Base-by-base conservation (phyloP, 2,113 vertebrate genomes). In the Serilophus lunatus region DNA sequence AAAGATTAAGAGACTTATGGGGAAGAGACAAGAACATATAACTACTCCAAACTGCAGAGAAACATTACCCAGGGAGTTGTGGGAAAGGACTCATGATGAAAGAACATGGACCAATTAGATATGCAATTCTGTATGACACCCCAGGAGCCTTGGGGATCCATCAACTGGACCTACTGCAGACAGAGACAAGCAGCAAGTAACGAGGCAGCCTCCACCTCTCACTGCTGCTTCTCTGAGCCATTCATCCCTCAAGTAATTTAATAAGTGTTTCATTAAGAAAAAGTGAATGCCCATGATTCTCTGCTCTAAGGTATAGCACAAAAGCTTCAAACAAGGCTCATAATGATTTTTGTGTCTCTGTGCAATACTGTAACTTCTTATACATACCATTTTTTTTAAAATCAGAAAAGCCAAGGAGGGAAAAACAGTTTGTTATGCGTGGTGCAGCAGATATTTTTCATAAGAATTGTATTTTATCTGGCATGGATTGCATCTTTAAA, bases 401-500 rank as follows among this genome's bases (percentile, higher is more conserved):
- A 29, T 1, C 11, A 49, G 20, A 86, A 92, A 82, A 70, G 1
- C 3, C 18, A 79, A 82, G 17, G 24, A 86, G 6, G 24, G 36
- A 4, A 85, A 92, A 88, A 47, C 3, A 65, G 5, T 1, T 88
- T 92, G 16, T 66, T 88, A 16, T 50, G 15, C 70, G 9, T 50
- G 35, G 10, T 19, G 22, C 12, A 68, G n/a, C 17, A 72, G 25
- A 75, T 64, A 4, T 25, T 42, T 90, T 91, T 91, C 59, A 51
- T 72, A 74, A 68, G 94, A 92, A 19, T 68, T 92, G 26, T 81
- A 76, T 88, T 96, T 92, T 78, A 59, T 91, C 70, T 87, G 53
- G 16, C 44, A 79, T 66, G n/a, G 19, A 86, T 56, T 89, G 10
- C 9, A 78, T 87, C 66, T 83, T 96, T 85, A 80, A 92, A 93